These are phyloP conservation scores for Tethea ocularis DNA, from an alignment of 2,888 invertebrate genomes.

Conservation along the genomic window DNA sequence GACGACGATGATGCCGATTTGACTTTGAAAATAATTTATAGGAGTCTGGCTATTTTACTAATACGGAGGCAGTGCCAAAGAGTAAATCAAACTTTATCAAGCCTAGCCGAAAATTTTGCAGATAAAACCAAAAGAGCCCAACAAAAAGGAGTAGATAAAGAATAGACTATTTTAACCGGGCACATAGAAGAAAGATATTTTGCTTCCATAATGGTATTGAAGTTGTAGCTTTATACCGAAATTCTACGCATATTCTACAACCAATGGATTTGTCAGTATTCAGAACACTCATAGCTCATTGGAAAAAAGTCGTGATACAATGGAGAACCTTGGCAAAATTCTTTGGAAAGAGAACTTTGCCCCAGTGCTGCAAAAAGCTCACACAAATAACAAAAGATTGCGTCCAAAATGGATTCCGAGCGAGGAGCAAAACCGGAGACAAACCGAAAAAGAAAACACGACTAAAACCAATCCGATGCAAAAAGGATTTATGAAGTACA, in stretches of 20 bases:
- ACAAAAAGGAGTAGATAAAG: too few relatives aligned
- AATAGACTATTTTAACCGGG: too few relatives aligned
- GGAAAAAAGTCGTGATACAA: slow-evolving; percentile 15
- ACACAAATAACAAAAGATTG: slow-evolving; percentile 14
- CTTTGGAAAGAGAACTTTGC: slow-evolving; percentile 15
- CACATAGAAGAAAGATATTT: too few relatives aligned
- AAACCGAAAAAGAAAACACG: slow-evolving; percentile 12
- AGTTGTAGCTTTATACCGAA: slow-evolving; percentile 13
- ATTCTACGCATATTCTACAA: slow-evolving; percentile 15
- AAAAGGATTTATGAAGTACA: slow-evolving; percentile 21
- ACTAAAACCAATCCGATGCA: slow-evolving; percentile 9
- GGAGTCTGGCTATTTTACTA: too few relatives aligned
- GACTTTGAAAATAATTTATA: too few relatives aligned
- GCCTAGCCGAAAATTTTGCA: too few relatives aligned
- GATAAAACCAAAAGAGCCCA: too few relatives aligned
- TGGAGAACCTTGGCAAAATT: slow-evolving; percentile 18
- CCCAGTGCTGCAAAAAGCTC: slow-evolving; percentile 11
- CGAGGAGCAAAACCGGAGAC: slow-evolving; percentile 11
- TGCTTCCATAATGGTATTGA: slow-evolving; percentile 9
- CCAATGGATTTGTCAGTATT: slow-evolving; percentile 15
- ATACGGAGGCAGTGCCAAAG: too few relatives aligned
- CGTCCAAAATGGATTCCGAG: slow-evolving; percentile 22
- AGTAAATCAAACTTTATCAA: too few relatives aligned
- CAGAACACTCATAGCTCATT: slow-evolving; percentile 9
- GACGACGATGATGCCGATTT: too few relatives aligned